Evolutionary conservation across 2,113 vertebrate species (phyloP), one percentile per base, ranked within the genome.

Genomic region (Salminus brasiliensis): DNA sequence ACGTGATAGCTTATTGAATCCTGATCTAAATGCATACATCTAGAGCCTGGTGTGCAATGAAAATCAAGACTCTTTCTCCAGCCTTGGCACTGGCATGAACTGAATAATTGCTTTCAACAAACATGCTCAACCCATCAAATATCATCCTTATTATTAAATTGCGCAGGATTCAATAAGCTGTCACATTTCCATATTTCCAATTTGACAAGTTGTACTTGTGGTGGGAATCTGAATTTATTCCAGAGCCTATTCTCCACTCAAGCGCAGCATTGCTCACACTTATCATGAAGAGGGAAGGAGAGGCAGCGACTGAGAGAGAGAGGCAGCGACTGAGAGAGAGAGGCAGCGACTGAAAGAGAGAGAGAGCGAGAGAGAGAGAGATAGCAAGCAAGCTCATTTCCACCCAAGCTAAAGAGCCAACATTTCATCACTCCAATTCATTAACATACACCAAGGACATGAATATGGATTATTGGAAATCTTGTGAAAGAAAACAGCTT

Each of bases 111-210:
- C 77, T 76, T 72, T 80, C 53, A 55, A 83, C 77, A 80, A 83
- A 84, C 74, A 79, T 72, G 68, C 74, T 80, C 75, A 76, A 79
- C 74, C 73, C 57, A 53, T 77, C 68, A 84, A 84, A 77, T 73
- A 80, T 83, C 77, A 79, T 80, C 66, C 82, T 79, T 80, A 76
- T 76, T 81, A 82, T 79, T 79, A 79, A 80, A 77, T 67, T 77
- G 62, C 69, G 72, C 59, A 57, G 67, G 65, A 83, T 83, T 86
- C 84, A 86, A 86, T 81, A 81, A 83, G 76, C 81, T 81, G 66
- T 83, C 70, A 63, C 71, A 86, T 86, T 86, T 86, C 76, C 81
- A 86, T 86, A 84, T 86, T 86, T 86, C 81, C 81, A 86, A 81
- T 83, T 86, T 86, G 82, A 86, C 79, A 83, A 75, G 79, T 81